Percentiles rank a stretch among this genome's conserved stretches.
Evolutionary conservation across 2,888 invertebrate genomes (phyloP).

Genomic region (Fabriciana adippe): DNA sequence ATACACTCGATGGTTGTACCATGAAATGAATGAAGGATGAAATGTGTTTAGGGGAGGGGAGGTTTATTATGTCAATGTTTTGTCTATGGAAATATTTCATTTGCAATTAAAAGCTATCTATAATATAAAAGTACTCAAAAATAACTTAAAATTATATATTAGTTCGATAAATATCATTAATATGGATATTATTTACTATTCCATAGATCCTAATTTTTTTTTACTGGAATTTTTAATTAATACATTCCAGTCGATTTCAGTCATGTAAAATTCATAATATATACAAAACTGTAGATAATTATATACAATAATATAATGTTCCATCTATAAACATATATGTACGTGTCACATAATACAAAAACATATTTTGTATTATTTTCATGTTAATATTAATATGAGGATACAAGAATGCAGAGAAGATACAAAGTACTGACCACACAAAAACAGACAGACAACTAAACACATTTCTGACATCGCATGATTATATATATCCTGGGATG

Average conservation of each 20-base stretch:
- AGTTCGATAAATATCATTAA: conserved; percentile 5
- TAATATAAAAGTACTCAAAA: background rate
- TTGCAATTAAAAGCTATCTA: conserved; percentile 1
- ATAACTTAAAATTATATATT: conserved; percentile 13
- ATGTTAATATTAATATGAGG: background rate
- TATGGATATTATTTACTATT: background rate
- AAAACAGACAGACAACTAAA: conserved; percentile 44
- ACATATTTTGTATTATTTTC: background rate
- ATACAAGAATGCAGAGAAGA: background rate
- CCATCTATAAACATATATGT: background rate
- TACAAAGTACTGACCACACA: conserved; percentile 30
- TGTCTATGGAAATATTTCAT: conserved; percentile 6
- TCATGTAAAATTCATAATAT: background rate
- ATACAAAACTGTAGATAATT: background rate
- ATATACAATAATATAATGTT: too few species aligned
- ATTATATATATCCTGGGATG: conserved; percentile 38
- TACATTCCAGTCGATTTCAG: too few species aligned
- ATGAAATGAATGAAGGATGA: conserved; percentile 38
- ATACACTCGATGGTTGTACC: conserved; percentile 47
- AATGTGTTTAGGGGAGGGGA: conserved; percentile 29
- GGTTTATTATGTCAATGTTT: background rate
- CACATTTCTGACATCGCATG: conserved; percentile 45
- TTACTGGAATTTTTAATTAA: too few species aligned
- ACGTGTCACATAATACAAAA: background rate
- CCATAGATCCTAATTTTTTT: background rate